Conservation (phyloP, 92 coral and sea anemone genomes). For the Meandrina meandrites region DNA sequence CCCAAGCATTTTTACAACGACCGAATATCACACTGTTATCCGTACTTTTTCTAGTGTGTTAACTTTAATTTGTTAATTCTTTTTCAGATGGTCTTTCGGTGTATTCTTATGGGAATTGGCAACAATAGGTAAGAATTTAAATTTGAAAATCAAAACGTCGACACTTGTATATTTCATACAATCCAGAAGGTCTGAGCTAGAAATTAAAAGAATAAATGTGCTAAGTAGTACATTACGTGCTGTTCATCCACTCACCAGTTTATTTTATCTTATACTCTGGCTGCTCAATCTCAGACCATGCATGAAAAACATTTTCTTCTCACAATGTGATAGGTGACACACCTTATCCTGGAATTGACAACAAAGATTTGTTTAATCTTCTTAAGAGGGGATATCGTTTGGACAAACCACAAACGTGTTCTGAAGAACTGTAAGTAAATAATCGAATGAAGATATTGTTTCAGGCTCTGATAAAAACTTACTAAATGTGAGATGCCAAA, state of each 20-base stretch:
- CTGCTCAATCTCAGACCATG: too few species aligned
- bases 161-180: too few species aligned
- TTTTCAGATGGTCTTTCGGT: constrained; percentile 31
- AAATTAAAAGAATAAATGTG: too few species aligned
- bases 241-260: background rate
- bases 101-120: constrained; percentile 19
- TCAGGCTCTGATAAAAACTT: background rate
- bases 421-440: constrained; percentile 25
- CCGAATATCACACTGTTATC: background rate
- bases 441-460: background rate
- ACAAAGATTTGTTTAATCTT: background rate
- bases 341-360: constrained; percentile 28
- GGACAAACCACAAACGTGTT: constrained; percentile 21
- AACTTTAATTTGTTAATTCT: background rate
- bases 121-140: constrained; percentile 10
- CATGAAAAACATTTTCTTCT: background rate
- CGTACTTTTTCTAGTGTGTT: background rate
- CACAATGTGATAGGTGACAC: background rate
- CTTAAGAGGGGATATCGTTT: constrained; percentile 24
- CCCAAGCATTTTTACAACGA: background rate
- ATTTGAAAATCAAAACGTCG: too few species aligned
- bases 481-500: too few species aligned
- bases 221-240: background rate
- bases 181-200: too few species aligned
- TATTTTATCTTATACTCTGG: background rate